phyloP scores from a whole-genome alignment of 2,888 invertebrate genomes.

The Synergus itoensis region DNA sequence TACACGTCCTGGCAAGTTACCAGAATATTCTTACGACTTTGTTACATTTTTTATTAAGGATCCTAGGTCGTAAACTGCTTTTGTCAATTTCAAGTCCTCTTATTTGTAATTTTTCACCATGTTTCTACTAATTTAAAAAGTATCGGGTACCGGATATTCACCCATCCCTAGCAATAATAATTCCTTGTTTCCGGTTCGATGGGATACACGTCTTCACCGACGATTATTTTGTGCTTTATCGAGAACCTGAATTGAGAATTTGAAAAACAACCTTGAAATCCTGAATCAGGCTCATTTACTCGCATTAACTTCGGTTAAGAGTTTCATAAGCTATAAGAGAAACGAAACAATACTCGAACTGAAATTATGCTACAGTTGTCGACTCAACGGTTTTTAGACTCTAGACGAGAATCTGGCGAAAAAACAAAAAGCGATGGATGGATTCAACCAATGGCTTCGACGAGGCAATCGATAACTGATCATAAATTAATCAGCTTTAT shows the following conservation, averaged over 20 bases:
- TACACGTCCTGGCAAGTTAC: constrained; percentile 13
- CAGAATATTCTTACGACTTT: constrained; percentile 38
- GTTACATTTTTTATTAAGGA: constrained; percentile 24
- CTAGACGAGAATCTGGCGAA: not conserved
- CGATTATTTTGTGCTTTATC: not conserved
- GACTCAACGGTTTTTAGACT: not conserved
- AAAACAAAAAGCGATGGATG: constrained; percentile 4
- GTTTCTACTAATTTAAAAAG: constrained; percentile 33
- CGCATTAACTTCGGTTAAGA: not conserved
- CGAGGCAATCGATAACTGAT: constrained; percentile 44
- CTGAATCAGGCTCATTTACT: not conserved
- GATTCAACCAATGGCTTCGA: constrained; percentile 18
- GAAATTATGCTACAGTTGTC: constrained; percentile 34
- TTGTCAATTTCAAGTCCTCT: constrained; percentile 19
- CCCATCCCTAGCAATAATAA: constrained; percentile 18
- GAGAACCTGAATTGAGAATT: not conserved
- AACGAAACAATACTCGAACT: constrained; percentile 23
- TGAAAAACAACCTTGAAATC: too few relatives aligned
- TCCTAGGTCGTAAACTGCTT: constrained; percentile 9
- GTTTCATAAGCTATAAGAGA: not conserved
- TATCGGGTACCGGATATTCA: constrained; percentile 32
- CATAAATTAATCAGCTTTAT: constrained; percentile 21
- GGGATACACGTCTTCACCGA: not conserved
- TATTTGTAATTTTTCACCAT: constrained; percentile 37
- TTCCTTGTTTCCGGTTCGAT: not conserved